These are phyloP conservation scores for Rhingia campestris DNA, from an alignment of 2,888 invertebrate species.

Conservation along the genomic window DNA sequence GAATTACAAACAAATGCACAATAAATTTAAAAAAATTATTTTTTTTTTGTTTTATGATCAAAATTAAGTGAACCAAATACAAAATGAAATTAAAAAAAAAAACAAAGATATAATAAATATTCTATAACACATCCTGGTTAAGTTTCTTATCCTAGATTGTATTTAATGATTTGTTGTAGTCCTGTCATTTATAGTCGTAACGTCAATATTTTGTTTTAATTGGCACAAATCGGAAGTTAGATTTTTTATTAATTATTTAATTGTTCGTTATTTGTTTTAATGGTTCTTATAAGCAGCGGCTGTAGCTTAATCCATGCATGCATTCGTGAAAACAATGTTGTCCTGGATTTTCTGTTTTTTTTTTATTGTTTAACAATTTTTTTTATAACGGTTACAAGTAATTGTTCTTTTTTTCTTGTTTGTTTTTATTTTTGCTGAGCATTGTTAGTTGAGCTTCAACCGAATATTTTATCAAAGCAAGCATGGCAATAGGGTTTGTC, in stretches of 20 bases:
- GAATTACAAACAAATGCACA: constrained; percentile 47
- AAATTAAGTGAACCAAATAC: constrained; percentile 11
- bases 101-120: constrained; percentile 48
- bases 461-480: constrained; percentile 98
- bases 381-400: constrained; percentile 23
- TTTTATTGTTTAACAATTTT: constrained; percentile 38
- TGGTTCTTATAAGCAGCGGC: constrained; percentile 32
- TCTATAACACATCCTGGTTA: constrained; percentile 55
- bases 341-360: constrained; percentile 30
- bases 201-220: constrained; percentile 38
- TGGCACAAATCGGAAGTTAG: constrained; percentile 69
- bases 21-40: constrained; percentile 25
- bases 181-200: constrained; percentile 37
- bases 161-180: constrained; percentile 30
- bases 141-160: constrained; percentile 20
- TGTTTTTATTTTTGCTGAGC: background rate
- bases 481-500: constrained; percentile 99
- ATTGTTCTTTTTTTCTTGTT: constrained; percentile 32
- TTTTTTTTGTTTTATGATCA: constrained; percentile 23
- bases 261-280: constrained; percentile 16
- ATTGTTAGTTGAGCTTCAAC: constrained; percentile 83
- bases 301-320: constrained; percentile 35
- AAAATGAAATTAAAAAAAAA: constrained; percentile 23
- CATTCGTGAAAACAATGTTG: constrained; percentile 29
- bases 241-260: constrained; percentile 24